Evolutionary conservation across 2,113 vertebrate genomes (phyloP).

Genomic region (Lota lota): DNA sequence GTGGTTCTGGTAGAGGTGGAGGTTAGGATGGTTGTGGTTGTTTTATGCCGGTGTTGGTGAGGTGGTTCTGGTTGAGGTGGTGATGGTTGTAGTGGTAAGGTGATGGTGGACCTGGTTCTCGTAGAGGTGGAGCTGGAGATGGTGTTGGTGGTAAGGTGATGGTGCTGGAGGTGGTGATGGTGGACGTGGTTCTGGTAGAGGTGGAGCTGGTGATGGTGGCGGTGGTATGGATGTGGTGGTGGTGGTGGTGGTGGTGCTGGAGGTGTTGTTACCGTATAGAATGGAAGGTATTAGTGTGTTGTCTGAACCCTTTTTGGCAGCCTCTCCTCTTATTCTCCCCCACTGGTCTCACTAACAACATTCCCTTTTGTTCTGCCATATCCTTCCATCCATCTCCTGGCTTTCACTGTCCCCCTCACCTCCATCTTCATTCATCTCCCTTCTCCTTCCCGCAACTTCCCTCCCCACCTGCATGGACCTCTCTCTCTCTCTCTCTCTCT

Average conservation of each 20-base stretch:
- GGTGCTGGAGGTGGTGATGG: too few species aligned
- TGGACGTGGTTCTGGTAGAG: not conserved
- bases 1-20: not conserved
- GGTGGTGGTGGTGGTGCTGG: not conserved
- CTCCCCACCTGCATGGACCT: slow-evolving; percentile 12
- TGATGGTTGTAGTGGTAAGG: too few species aligned
- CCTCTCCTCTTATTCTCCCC: slow-evolving; percentile 27
- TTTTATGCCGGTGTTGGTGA: not conserved
- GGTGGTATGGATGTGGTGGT: slow-evolving; percentile 5
- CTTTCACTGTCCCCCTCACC: slow-evolving; percentile 3
- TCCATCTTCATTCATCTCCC: slow-evolving; percentile 14
- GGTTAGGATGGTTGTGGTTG: not conserved
- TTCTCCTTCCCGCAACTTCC: not conserved
- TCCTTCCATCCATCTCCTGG: slow-evolving; percentile 27
- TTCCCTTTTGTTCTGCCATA: slow-evolving; percentile 11
- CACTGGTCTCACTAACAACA: slow-evolving; percentile 21
- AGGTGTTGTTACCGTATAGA: not conserved
- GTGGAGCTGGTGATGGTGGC: not conserved
- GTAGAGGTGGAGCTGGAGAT: too few species aligned
- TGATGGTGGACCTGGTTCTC: too few species aligned
- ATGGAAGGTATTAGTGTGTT: slow-evolving; percentile 23
- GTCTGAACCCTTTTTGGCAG: slow-evolving; percentile 9
- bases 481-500: not conserved
- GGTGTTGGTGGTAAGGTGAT: too few species aligned
- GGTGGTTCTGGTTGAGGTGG: not conserved